Conservation (phyloP, 2,113 vertebrate genomes). For the Hymenochirus boettgeri region DNA sequence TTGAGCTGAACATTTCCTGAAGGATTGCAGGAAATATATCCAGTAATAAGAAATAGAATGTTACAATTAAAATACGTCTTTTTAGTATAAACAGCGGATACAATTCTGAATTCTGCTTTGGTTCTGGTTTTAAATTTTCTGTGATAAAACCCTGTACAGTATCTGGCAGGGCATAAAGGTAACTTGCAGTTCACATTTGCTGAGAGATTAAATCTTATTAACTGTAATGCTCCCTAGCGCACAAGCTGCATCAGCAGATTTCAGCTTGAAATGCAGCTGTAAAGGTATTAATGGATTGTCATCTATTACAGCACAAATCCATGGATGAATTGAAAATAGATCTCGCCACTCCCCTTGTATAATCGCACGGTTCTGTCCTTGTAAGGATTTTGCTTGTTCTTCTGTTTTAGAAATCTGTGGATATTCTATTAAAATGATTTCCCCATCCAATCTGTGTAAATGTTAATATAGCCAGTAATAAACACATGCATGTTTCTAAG, state of each 20-base stretch:
- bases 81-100: too few relatives aligned
- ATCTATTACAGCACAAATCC: constrained; percentile 30
- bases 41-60: too few relatives aligned
- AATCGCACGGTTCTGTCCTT: background rate
- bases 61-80: too few relatives aligned
- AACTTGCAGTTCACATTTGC: constrained; percentile 23
- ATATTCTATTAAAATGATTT: too few relatives aligned
- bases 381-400: constrained; percentile 17
- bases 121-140: too few relatives aligned
- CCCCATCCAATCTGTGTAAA: too few relatives aligned
- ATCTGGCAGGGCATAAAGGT: constrained; percentile 27
- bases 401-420: too few relatives aligned
- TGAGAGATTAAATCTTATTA: constrained; percentile 38
- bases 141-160: background rate
- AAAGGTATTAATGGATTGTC: constrained; percentile 44
- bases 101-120: too few relatives aligned
- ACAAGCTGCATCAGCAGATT: constrained; percentile 40
- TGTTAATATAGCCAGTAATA: too few relatives aligned
- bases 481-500: too few relatives aligned
- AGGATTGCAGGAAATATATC: too few relatives aligned
- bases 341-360: constrained; percentile 2
- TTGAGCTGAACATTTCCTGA: too few relatives aligned
- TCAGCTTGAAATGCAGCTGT: constrained; percentile 21
- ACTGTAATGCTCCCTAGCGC: constrained; percentile 32
- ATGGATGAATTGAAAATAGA: constrained; percentile 36